Evolutionary conservation across 2,797 vertebrate species (phyloP).

Genomic region (Lutra lutra): DNA sequence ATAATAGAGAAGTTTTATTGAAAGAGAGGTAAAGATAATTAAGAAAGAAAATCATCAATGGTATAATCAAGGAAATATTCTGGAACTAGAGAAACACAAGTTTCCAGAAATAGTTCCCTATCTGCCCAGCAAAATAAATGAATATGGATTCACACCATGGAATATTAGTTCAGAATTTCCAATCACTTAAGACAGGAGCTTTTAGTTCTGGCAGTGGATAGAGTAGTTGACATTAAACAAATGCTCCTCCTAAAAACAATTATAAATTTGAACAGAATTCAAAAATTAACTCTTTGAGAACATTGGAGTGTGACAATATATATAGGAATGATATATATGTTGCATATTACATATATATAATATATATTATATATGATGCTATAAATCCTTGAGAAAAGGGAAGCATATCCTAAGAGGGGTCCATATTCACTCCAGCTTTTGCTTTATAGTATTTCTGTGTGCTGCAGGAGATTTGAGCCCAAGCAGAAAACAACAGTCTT

Average conservation of each 20-base stretch:
- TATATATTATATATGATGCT: neutral
- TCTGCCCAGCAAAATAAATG: neutral
- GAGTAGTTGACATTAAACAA: neutral
- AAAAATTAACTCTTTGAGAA: neutral
- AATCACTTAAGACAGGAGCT: neutral
- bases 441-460: neutral
- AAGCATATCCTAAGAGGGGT: neutral
- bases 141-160: neutral
- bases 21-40: neutral
- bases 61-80: neutral
- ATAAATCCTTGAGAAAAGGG: neutral
- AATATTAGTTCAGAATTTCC: neutral
- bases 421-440: neutral
- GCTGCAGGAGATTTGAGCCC: neutral
- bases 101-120: neutral
- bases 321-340: neutral
- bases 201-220: neutral
- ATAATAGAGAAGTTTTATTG: neutral
- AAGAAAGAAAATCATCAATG: neutral
- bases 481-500: neutral
- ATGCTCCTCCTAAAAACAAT: neutral
- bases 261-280: neutral
- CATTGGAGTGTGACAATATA: neutral
- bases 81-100: neutral
- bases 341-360: neutral